Base-by-base conservation (phyloP, 2,797 vertebrate species). In the Danionella dracula region DNA sequence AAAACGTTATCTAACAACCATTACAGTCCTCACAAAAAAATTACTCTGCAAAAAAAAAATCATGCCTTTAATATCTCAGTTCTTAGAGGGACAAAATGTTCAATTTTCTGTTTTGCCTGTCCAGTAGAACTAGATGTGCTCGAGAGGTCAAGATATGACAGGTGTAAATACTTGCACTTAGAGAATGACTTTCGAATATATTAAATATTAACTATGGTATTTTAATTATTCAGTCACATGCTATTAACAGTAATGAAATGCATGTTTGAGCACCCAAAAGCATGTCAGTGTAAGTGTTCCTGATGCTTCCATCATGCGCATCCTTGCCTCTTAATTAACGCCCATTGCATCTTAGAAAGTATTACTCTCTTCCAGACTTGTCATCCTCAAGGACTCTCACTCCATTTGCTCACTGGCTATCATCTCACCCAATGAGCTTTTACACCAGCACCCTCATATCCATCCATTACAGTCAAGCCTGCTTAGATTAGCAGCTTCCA, bases 381-480 rank as follows among this genome's bases (percentile, higher is more conserved):
- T 55, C 51, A 49, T 56, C n/a, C 29, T 63, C 42, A 63, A 48
- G 49, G 34, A 62, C 41, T 32, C 27, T 48, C 35, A 16, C 62
- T 21, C 42, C 19, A 55, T 56, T 45, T 55, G 32, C 41, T 44
- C 58, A 16, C 15, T 63, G 42, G 41, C 42, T 40, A 46, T 61
- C 51, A 50, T 27, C 19, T 13, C 32, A n/a, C 23, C 34, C 41
- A 19, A 55, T 37, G 35, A n/a, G 32, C 6, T 19, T 16, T 37
- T 46, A 48, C 29, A 42, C 13, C 27, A 34, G 41, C 13, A 50
- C 17, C 27, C 42, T 42, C 37, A 44, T 50, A 44, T 51, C 32
- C 11, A 49, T 50, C 68, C 60, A 64, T 70, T 50, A 70, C 13
- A 5, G 35, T 48, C 21, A 54, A 31, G 41, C 10, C 67, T 57